Percentiles rank a stretch among this genome's conserved stretches.
Conservation (phyloP, 2,888 invertebrate genomes). For the Molanna angustata region DNA sequence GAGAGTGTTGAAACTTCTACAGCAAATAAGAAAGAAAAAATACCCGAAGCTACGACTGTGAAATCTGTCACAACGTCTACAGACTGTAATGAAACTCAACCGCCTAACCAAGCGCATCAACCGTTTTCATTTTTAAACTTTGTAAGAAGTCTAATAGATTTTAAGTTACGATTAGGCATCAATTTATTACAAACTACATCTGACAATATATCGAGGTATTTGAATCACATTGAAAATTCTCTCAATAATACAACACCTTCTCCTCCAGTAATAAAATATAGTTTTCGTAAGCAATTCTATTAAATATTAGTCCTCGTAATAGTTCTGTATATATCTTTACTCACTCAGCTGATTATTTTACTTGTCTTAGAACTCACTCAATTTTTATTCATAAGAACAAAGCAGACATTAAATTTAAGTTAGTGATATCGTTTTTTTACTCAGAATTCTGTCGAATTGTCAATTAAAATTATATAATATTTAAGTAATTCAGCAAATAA, state of each 20-base stretch:
- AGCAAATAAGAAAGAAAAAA: neutral
- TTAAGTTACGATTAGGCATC: conserved; percentile 66
- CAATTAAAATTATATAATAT: no score
- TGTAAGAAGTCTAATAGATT: conserved; percentile 62
- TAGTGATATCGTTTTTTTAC: no score
- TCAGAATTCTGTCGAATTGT: no score
- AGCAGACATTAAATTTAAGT: no score
- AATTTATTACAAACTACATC: conserved; percentile 67
- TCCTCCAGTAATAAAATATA: neutral
- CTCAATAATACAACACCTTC: conserved; percentile 2
- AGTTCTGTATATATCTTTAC: no score
- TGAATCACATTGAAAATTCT: conserved; percentile 36
- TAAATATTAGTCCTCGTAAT: no score
- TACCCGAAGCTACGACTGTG: neutral
- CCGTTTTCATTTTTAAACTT: conserved; percentile 56
- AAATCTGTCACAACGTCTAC: conserved; percentile 3
- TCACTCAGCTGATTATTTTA: no score
- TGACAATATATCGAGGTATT: conserved; percentile 62
- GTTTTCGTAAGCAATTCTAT: neutral
- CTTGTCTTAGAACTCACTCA: no score
- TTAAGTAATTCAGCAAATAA: no score
- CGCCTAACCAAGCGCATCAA: conserved; percentile 28
- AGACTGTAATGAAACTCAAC: conserved; percentile 28
- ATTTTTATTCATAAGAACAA: no score
- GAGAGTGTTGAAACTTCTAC: neutral